phyloP scores from a whole-genome alignment of 2,888 invertebrate species.

The Drosophila emarginata region DNA sequence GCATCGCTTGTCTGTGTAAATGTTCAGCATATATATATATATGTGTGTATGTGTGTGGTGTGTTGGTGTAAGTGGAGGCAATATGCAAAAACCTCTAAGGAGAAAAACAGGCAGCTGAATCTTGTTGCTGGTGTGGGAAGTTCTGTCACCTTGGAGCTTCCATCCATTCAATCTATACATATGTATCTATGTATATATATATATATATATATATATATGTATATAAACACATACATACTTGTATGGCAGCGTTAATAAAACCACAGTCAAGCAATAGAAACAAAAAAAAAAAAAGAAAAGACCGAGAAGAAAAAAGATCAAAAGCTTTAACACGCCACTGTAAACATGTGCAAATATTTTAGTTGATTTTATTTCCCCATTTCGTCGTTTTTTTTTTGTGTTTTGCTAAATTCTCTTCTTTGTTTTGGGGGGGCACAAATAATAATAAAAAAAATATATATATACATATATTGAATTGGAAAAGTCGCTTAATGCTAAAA shows the following conservation, averaged over 20 bases:
- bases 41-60: neutral
- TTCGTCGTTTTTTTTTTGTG: slow-evolving; percentile 36
- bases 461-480: slow-evolving; percentile 53
- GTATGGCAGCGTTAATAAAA: slow-evolving; percentile 34
- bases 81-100: slow-evolving; percentile 39
- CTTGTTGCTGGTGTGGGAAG: slow-evolving; percentile 20
- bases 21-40: neutral
- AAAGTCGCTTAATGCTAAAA: slow-evolving; percentile 56
- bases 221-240: slow-evolving; percentile 3
- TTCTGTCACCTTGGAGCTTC: slow-evolving; percentile 66
- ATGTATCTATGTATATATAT: neutral
- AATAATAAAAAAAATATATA: slow-evolving; percentile 42
- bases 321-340: slow-evolving; percentile 62
- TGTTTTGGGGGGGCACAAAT: slow-evolving; percentile 26
- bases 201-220: neutral
- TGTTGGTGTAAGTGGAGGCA: slow-evolving; percentile 18
- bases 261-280: slow-evolving; percentile 42
- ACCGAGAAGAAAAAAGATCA: slow-evolving; percentile 56
- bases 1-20: neutral
- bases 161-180: neutral
- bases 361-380: slow-evolving; percentile 66
- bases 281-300: neutral
- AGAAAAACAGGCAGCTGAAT: slow-evolving; percentile 34
- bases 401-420: slow-evolving; percentile 20
- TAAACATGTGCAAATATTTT: slow-evolving; percentile 75